These are phyloP conservation scores for Troides aeacus DNA, from an alignment of 2,888 invertebrate species.

Conservation along the genomic window DNA sequence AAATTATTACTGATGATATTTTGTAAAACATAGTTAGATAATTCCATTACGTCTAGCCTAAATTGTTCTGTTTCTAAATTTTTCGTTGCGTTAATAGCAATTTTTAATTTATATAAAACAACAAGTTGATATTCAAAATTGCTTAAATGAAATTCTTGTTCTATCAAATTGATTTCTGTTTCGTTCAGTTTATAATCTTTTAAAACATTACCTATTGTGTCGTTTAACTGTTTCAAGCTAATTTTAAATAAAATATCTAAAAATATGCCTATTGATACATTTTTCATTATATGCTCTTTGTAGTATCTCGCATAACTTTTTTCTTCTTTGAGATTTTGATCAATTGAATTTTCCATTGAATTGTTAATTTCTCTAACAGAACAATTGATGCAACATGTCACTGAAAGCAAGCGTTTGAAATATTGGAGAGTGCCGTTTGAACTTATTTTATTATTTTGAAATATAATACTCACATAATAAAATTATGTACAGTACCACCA, in stretches of 20 bases:
- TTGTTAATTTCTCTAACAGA: background rate
- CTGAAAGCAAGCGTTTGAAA: background rate
- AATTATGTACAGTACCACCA: slow-evolving; percentile 23
- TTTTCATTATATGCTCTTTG: slow-evolving; percentile 14
- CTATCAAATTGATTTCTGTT: slow-evolving; percentile 36
- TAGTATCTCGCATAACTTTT: background rate
- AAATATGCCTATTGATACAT: slow-evolving; percentile 30
- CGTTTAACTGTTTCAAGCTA: slow-evolving; percentile 38
- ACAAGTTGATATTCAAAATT: slow-evolving; percentile 40
- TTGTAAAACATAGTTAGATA: slow-evolving; percentile 47
- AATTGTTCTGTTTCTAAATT: slow-evolving; percentile 41
- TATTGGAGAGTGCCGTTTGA: background rate
- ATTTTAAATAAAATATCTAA: slow-evolving; percentile 36
- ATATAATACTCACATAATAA: slow-evolving; percentile 28
- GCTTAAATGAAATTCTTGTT: slow-evolving; percentile 39
- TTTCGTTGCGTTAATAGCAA: slow-evolving; percentile 34
- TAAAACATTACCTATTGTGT: slow-evolving; percentile 41
- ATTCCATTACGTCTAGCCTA: slow-evolving; percentile 48
- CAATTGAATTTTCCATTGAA: background rate
- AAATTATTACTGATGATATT: slow-evolving; percentile 42
- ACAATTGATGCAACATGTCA: background rate
- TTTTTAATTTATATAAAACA: slow-evolving; percentile 41
- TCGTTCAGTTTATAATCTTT: slow-evolving; percentile 40
- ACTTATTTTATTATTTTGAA: background rate
- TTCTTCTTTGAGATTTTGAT: background rate